Evolutionary conservation across 2,888 invertebrate species (phyloP), one percentile per base, ranked within the genome.

Genomic region (Dasysyrphus tricinctus): DNA sequence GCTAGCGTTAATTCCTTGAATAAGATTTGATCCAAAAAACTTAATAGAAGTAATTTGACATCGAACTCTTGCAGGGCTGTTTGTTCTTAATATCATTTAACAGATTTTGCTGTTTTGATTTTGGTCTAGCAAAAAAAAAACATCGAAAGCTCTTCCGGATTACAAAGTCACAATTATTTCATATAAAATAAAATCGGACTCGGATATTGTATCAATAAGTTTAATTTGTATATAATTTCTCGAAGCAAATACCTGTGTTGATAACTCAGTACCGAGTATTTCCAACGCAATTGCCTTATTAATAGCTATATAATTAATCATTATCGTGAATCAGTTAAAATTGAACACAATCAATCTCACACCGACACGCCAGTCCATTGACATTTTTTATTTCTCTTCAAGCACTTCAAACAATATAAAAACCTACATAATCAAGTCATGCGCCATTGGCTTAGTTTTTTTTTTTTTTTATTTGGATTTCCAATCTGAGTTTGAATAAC

Each of bases 361-460:
- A 16, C 34, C 63, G 14, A 14, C 37, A 54, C 24, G 19, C 59
- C 12, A 14, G 63, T 61, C 8, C 78, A 63, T 78, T 78, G 61
- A 78, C 72, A 54, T 63, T 37, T 61, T 37, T 16, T 37, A 12
- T 24, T 16, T 16, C 16, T 51, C n/a, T 16, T 32, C 69, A 59
- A 51, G 0, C 54, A 54, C n/a, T 54, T 32, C n/a, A 54, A 54
- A 54, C 7, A 3, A 54, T 29, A 24, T 54, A 0, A 54, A 54
- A 51, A 32, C 32, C 29, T 54, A n/a, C 24, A 29, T 0, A 54
- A 61, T 44, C 78, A 0, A 54, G 61, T 44, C 78, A 76, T 76
- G 57, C 76, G 76, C 76, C 76, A 67, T 67, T 47, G 44, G 12
- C 56, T 65, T n/a, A 42, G 11, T 19, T 44, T n/a, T 54, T 24